Evolutionary conservation across 92 coral and sea anemone genomes (phyloP), one percentile per base, ranked within the genome.

Genomic region (Chrysogorgia sp.): DNA sequence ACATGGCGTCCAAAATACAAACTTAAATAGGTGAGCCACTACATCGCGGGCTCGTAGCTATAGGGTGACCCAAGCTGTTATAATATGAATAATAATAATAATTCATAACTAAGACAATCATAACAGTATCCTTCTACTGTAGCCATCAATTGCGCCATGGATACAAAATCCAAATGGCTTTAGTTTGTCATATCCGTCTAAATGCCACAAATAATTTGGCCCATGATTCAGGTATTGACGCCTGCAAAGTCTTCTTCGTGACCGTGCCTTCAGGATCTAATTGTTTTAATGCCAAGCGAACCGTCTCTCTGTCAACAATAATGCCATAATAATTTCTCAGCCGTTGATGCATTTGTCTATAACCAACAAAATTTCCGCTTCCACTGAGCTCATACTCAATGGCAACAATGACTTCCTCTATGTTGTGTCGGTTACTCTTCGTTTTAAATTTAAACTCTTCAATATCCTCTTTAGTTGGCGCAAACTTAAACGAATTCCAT

Each of bases 321-420:
- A 75, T 20, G 29, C 82, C 56, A 63, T 86, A 40, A 22, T 82
- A 77, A 35, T 35, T 34, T 10, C 33, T 52, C 34, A 79, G 63
- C 57, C 85, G 69, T 45, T 87, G 88, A 52, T 83, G 87, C 91
- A 83, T 87, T 66, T 79, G 84, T 33, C 91, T 53, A 49, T 87
- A 87, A n/a, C 91, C 91, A 63, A 87, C 57, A 33, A 37, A 21
- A 67, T 81, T 41, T 23, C 82, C 85, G 56, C 84, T 76, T 26
- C 87, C 87, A 35, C 74, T 52, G 26, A 82, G 74, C 47, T 87
- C 90, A 17, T 22, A 15, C 58, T 82, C 83, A 58, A 86, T 45
- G 7, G 79, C 75, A 17, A 26, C 65, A 9, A 82, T 68, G 25
- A 78, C 68, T 12, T 57, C 79, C 10, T 56, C 49, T 13, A 63